Base-by-base conservation (phyloP, 2,113 vertebrate species). In the Nesoenas mayeri region DNA sequence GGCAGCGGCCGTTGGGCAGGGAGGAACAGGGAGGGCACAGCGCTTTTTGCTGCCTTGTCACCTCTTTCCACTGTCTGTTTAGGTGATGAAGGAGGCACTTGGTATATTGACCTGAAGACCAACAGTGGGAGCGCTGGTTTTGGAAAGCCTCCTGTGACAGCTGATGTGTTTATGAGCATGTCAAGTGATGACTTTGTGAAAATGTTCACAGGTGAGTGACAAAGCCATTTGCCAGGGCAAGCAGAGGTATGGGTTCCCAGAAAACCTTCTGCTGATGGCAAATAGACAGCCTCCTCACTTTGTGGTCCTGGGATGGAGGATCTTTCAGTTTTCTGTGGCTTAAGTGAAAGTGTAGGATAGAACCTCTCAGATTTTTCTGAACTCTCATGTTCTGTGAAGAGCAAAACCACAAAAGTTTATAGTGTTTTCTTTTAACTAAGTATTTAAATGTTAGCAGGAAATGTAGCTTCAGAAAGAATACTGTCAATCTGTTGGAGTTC, bases 31-130 rank as follows among this genome's bases (percentile, higher is more conserved):
- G 79, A 54, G 42, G 29, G 40, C 40, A 2, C 25, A 0, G 32
- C 1, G 0, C 42, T 16, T 25, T 12, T 6, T n/a, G 58, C 51
- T 54, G 73, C 54, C 21, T 17, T 4, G 10, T 88, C 44, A 65
- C 28, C 25, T 54, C 7, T 22, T 29, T 22, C 25, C 29, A 0
- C 74, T 82, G 34, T 95, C 38, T 57, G 5, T 66, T 5, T 94
- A 99, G 99, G 99, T 32, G 98, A 99, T 10, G 98, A 98, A 22
- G 93, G 88, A 3, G 99, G 99, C 29, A 96, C 98, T 1, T 99
- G 99, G 99, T 99, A 98, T 11, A 97, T 99, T 85, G 99, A 99
- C 96, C 94, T 99, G 93, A 99, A 99, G 97, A 99, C 69, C 34
- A 95, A 97, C 12, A 65, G 97, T 0, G 99, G 99, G 31, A 96